Evolutionary conservation across 2,797 vertebrate genomes (phyloP).

Genomic region (Rhinophrynus dorsalis): DNA sequence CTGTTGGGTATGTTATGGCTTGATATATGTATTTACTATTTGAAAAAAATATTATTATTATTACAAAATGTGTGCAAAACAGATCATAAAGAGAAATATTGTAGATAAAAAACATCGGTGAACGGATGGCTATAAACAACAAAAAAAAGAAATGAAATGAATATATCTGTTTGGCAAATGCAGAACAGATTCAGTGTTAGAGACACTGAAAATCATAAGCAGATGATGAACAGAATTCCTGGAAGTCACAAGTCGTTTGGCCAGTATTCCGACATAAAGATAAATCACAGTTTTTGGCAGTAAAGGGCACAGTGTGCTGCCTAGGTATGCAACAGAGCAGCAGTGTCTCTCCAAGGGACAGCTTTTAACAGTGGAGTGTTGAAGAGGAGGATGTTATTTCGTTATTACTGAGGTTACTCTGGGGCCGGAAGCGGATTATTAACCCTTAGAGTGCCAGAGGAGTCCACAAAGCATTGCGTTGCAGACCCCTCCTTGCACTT

Average conservation of each 20-base stretch:
- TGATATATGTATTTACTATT: too few species aligned
- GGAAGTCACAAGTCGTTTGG: constrained; percentile 12
- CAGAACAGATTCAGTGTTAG: background rate
- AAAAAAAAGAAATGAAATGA: too few species aligned
- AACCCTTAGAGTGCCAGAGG: too few species aligned
- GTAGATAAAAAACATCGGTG: too few species aligned
- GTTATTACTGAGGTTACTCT: background rate
- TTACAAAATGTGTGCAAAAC: too few species aligned
- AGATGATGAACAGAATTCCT: constrained; percentile 19
- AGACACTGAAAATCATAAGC: constrained; percentile 12
- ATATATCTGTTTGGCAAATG: background rate
- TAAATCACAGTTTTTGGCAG: constrained; percentile 17
- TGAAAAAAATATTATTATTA: too few species aligned
- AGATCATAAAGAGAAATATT: too few species aligned
- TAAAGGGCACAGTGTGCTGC: background rate
- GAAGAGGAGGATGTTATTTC: background rate
- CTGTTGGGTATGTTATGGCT: too few species aligned
- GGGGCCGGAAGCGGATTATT: too few species aligned
- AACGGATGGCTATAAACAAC: too few species aligned
- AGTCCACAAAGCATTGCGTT: too few species aligned
- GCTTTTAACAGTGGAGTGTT: background rate
- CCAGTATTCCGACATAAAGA: background rate
- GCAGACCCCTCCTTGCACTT: too few species aligned
- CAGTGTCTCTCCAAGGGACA: background rate
- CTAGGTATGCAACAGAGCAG: background rate